Base-by-base conservation (phyloP, 2,888 invertebrate genomes). In the Lasioglossum zephyrum region DNA sequence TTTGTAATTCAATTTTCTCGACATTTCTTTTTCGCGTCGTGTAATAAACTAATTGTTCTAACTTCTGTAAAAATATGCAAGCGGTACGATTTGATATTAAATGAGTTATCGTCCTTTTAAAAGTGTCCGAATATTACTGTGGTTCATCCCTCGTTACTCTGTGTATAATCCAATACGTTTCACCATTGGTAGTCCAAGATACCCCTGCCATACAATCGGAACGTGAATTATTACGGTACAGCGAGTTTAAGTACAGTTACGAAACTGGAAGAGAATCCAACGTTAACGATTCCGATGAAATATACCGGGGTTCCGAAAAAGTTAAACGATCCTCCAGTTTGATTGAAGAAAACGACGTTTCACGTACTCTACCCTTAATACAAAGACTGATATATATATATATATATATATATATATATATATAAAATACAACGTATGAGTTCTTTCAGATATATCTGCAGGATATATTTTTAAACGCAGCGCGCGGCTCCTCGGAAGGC, bases 401-500 rank as follows among this genome's bases (percentile, higher is more conserved):
- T 4, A 31, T 75, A 75, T 41, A 39, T 4, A 31, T 66, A 66
- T 41, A 69, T 75, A 72, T 5, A 16, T 69, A 69, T 75, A 75
- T 41, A 39, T 4, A 31, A 4, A 47, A 47, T 16, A 47, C 16
- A 47, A 18, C 47, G 47, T 47, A 47, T 1, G 47, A 47, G 47
- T 53, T 53, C 49, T 22, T 2, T 53, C 22, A 53, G 49, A 53
- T 57, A 72, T 72, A 39, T 41, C 53, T 16, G 11, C 1, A 22
- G n/a, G 77, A 81, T 87, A 84, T 84, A 87, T 81, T 81, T 84
- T 83, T 77, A 81, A 81, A 78, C 84, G 81, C 44, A 31, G 77
- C 26, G 70, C 77, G 36, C 77, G 60, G 73, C 57, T 83, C 11
- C 82, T 73, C 47, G 84, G 70, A 74, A 82, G 53, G 87, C 87